These are phyloP conservation scores for Anas platyrhynchos DNA, from an alignment of 2,113 vertebrate genomes.

Conservation along the genomic window DNA sequence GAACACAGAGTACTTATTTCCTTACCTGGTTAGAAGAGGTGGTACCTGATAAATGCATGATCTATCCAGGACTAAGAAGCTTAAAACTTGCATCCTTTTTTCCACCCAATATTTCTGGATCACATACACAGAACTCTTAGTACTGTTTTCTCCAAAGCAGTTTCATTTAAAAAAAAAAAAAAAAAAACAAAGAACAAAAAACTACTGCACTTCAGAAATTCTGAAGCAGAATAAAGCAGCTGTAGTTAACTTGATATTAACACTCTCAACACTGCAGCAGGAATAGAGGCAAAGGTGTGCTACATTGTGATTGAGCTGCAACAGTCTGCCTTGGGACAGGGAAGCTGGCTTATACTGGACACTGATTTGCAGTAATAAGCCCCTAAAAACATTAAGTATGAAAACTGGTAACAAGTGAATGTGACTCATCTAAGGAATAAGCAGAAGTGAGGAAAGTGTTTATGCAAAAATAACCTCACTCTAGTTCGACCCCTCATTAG, in stretches of 20 bases:
- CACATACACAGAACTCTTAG: background rate
- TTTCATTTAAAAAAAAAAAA: background rate
- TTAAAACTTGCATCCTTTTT: background rate
- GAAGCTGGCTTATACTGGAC: background rate
- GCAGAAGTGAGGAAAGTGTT: background rate
- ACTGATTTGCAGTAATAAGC: background rate
- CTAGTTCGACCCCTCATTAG: background rate
- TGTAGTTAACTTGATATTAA: background rate
- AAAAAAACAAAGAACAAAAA: background rate
- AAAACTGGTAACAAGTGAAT: background rate
- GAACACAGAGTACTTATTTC: background rate
- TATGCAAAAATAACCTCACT: background rate
- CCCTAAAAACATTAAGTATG: background rate
- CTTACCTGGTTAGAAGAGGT: background rate
- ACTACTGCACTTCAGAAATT: background rate
- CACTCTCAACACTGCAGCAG: background rate
- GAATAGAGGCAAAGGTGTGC: background rate
- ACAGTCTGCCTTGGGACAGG: rapidly evolving
- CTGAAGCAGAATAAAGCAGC: background rate
- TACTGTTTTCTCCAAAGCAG: background rate
- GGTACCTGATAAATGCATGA: background rate
- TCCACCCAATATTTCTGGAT: background rate
- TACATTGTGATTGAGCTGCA: background rate
- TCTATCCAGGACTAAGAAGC: background rate
- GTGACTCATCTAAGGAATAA: background rate